Evolutionary conservation across 2,113 vertebrate genomes (phyloP).

Genomic region (Oplegnathus fasciatus): DNA sequence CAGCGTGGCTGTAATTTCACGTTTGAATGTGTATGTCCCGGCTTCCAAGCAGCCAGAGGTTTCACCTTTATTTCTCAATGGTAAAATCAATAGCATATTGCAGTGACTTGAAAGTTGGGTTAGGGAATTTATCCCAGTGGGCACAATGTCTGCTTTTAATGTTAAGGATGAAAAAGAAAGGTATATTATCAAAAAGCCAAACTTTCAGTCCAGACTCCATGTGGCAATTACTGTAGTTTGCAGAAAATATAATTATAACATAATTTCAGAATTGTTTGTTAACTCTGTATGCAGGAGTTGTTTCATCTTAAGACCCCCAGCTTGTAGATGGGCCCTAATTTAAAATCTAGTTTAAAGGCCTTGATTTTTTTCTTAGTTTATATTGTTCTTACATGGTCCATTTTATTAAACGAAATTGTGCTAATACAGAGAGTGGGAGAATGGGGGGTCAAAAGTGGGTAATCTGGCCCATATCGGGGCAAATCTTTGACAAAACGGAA

Average conservation of each 20-base stretch:
- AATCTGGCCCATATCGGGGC: background rate
- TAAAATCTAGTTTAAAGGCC: background rate
- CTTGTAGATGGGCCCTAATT: background rate
- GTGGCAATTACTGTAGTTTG: background rate
- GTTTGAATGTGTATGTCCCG: background rate
- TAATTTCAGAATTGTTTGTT: background rate
- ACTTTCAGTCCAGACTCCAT: background rate
- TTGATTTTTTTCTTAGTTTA: background rate
- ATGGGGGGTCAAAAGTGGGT: background rate
- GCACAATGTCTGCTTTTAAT: background rate
- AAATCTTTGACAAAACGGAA: background rate
- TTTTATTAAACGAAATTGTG: background rate
- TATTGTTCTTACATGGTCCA: background rate
- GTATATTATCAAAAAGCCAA: slow-evolving; percentile 21
- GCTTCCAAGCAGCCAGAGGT: background rate
- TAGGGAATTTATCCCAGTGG: background rate
- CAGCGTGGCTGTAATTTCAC: background rate
- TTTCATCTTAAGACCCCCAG: background rate
- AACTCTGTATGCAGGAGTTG: background rate
- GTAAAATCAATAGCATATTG: slow-evolving; percentile 8
- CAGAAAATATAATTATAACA: background rate
- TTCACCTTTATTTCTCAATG: background rate
- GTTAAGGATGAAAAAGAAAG: background rate
- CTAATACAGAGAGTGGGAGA: no score
- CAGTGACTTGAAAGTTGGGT: background rate